phyloP scores from a whole-genome alignment of 2,113 vertebrate species.

The Eubucco bourcierii region DNA sequence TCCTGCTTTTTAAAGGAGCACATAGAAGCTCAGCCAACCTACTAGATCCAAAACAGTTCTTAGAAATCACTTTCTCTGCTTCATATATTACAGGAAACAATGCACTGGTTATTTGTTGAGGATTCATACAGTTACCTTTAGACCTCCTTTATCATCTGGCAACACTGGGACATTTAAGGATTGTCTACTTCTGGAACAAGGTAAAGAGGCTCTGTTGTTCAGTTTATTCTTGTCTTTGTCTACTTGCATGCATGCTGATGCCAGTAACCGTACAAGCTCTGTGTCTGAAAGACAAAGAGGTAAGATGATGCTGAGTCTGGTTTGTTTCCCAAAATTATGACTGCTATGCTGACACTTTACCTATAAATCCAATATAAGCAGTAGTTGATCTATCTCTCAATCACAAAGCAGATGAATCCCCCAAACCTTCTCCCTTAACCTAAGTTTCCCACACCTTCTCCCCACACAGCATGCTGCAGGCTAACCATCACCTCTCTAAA shows the following conservation, averaged over 20 bases:
- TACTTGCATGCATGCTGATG: conserved; percentile 95
- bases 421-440: not conserved
- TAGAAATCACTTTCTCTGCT: not conserved
- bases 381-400: not conserved
- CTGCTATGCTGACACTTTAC: not conserved
- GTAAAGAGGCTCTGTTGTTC: conserved; percentile 69
- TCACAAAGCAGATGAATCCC: not conserved
- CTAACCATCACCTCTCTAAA: not conserved
- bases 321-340: not conserved
- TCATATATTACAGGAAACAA: not conserved
- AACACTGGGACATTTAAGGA: conserved; percentile 82
- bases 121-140: conserved; percentile 83
- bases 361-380: not conserved
- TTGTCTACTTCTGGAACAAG: conserved; percentile 80
- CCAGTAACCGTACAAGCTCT: conserved; percentile 92
- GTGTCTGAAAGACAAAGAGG: conserved; percentile 81
- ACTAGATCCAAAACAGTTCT: not conserved
- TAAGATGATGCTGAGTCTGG: not conserved
- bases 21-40: not conserved
- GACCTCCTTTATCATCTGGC: conserved; percentile 90
- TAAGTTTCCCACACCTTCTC: not conserved
- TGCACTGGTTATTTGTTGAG: not conserved
- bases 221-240: conserved; percentile 89
- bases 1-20: not conserved
- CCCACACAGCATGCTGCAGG: not conserved